A percentile compares a stretch with the other conserved stretches of the same genome.
Conservation (phyloP, 2,797 vertebrate genomes). For the Parauchenoglanis punctatus region DNA sequence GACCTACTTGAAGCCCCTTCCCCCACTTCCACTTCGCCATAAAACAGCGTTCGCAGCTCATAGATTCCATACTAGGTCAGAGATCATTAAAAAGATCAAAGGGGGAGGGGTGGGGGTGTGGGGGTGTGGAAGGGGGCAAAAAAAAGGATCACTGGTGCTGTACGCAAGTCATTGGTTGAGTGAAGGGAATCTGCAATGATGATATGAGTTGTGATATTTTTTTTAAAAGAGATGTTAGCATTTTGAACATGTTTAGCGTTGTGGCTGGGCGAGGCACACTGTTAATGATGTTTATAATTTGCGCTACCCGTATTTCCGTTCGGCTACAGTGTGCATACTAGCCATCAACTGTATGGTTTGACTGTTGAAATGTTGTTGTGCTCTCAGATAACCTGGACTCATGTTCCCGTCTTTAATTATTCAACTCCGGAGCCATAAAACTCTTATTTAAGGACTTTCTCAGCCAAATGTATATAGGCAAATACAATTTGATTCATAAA, state of each 20-base stretch:
- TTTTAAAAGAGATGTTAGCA: background rate
- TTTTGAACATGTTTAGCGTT: background rate
- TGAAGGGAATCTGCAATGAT: slow-evolving; percentile 7
- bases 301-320: background rate
- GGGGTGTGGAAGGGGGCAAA: background rate
- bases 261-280: background rate
- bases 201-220: background rate
- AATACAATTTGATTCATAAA: background rate
- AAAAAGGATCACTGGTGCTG: slow-evolving; percentile 60
- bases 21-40: slow-evolving; percentile 50
- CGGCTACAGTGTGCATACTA: background rate
- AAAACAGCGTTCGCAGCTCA: slow-evolving; percentile 56
- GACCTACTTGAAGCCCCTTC: slow-evolving; percentile 66
- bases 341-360: slow-evolving; percentile 6
- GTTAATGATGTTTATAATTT: background rate
- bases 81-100: slow-evolving; percentile 66
- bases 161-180: slow-evolving; percentile 17
- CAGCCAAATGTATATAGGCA: slow-evolving; percentile 15
- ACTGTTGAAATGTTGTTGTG: slow-evolving; percentile 40
- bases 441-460: slow-evolving; percentile 54
- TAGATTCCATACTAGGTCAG: slow-evolving; percentile 64
- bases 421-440: slow-evolving; percentile 40
- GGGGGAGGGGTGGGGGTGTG: slow-evolving; percentile 16
- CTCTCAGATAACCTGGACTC: slow-evolving; percentile 45
- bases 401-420: slow-evolving; percentile 58